Percentiles rank a stretch among this genome's conserved stretches.
These are phyloP conservation scores for Digitonthophagus gazella DNA, from an alignment of 2,888 invertebrate genomes.

Conservation along the genomic window DNA sequence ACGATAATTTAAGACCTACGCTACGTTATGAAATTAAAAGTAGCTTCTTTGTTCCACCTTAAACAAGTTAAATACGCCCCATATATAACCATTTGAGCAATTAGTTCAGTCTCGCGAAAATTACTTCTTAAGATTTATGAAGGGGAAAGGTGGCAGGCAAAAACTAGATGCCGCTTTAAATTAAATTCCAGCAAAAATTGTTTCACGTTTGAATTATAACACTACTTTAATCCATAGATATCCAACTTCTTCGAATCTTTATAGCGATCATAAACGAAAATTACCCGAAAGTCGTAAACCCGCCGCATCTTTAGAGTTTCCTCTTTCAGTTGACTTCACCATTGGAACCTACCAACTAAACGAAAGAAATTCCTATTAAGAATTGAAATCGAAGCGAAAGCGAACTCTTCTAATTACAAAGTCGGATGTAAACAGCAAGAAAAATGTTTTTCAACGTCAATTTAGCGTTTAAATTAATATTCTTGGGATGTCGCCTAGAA, in stretches of 20 bases:
- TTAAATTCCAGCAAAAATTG: not conserved
- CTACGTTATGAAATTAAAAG: too few species aligned
- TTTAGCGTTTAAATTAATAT: not conserved
- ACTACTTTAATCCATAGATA: not conserved
- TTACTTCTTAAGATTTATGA: conserved; percentile 30
- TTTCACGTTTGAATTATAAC: not conserved
- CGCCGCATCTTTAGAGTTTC: too few species aligned
- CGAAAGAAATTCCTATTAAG: too few species aligned
- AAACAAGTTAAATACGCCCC: not conserved
- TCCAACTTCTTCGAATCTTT: too few species aligned
- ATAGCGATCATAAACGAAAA: too few species aligned
- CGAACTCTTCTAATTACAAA: not conserved
- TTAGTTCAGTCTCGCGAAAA: conserved; percentile 27
- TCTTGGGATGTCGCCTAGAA: not conserved
- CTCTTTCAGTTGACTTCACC: too few species aligned
- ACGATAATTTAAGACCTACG: too few species aligned
- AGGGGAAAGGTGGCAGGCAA: not conserved
- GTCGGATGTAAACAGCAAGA: not conserved
- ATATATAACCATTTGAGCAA: conserved; percentile 32
- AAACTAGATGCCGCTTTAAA: not conserved
- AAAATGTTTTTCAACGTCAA: not conserved
- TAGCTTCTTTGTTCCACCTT: not conserved
- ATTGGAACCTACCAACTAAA: too few species aligned
- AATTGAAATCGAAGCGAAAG: not conserved
- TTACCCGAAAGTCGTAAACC: too few species aligned